phyloP scores from a whole-genome alignment of 2,888 invertebrate species.

The Eristalis pertinax region DNA sequence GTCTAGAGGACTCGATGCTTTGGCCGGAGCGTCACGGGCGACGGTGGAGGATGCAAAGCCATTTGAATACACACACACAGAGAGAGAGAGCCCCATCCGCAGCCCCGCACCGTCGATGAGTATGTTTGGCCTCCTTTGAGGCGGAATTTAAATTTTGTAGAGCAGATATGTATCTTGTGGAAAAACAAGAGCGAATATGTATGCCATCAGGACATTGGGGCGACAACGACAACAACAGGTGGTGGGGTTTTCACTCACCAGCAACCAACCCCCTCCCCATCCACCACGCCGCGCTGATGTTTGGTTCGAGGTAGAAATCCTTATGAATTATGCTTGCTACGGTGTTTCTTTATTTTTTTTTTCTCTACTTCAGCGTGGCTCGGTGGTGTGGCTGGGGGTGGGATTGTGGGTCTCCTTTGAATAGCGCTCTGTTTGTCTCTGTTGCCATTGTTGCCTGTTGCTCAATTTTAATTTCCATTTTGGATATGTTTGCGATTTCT shows the following conservation, averaged over 20 bases:
- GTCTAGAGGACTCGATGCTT: conserved; percentile 58
- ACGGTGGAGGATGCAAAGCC: conserved; percentile 5
- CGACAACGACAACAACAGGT: conserved; percentile 47
- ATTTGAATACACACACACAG: conserved; percentile 47
- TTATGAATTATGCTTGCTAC: conserved; percentile 49
- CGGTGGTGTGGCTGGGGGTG: too few relatives aligned
- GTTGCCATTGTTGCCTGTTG: conserved; percentile 36
- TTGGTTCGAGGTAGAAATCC: conserved; percentile 20
- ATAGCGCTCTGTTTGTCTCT: conserved; percentile 17
- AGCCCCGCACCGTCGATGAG: background rate
- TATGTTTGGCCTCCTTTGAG: conserved; percentile 41
- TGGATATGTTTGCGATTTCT: conserved; percentile 29
- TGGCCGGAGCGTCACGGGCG: conserved; percentile 14
- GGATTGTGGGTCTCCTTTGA: too few relatives aligned
- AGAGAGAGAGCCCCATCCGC: background rate
- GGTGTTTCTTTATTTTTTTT: conserved; percentile 7
- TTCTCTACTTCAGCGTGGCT: background rate
- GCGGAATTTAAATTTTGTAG: conserved; percentile 57
- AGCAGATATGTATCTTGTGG: conserved; percentile 53
- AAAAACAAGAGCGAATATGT: conserved; percentile 49
- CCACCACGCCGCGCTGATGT: background rate
- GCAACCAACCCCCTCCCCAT: background rate
- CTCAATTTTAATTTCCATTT: conserved; percentile 40
- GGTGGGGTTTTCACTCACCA: conserved; percentile 53
- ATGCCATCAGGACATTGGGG: conserved; percentile 35